Base-by-base conservation (phyloP, 2,888 invertebrate species). In the Coleophora flavipennella region DNA sequence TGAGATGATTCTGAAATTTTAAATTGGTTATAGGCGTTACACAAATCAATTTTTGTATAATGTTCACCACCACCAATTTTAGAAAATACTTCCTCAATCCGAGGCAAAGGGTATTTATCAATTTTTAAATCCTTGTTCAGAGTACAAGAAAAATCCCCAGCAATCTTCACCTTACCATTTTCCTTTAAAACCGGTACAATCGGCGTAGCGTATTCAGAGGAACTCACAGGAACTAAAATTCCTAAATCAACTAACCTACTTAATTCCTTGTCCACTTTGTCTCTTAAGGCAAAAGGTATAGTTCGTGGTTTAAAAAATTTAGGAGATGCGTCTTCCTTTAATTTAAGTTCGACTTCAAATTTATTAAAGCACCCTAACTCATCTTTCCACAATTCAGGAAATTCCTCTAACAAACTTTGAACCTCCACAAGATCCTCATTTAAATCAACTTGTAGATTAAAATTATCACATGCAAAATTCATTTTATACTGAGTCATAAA, bases 251-350 rank as follows among this genome's bases (percentile, higher is more conserved):
- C 40, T 1, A 57, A 41, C 1, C 49, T 26, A 12, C 47, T 43
- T 33, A 49, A 13, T 40, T 52, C 57, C 40, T 40, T 48, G 33
- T 56, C 53, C 11, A 59, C 53, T 36, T 47, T 53, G 8, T 45
- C 41, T 39, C 44, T 48, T 13, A 55, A 40, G 12, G 57, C 55
- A 31, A 57, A 59, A 8, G 57, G 55, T 25, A 58, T 45, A 10
- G n/a, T n/a, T n/a, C n/a, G n/a, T n/a, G n/a, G n/a, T n/a, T n/a
- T n/a, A n/a, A n/a, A n/a, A n/a, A n/a, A n/a, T n/a, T n/a, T n/a
- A n/a, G n/a, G n/a, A n/a, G n/a, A n/a, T n/a, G n/a, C n/a, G n/a
- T n/a, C n/a, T n/a, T n/a, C n/a, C n/a, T n/a, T n/a, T n/a, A n/a
- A n/a, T n/a, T n/a, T n/a, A n/a, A n/a, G n/a, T n/a, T n/a, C n/a